These are phyloP conservation scores for Entosphenus tridentatus DNA, from an alignment of 2,113 vertebrate genomes.

Conservation along the genomic window DNA sequence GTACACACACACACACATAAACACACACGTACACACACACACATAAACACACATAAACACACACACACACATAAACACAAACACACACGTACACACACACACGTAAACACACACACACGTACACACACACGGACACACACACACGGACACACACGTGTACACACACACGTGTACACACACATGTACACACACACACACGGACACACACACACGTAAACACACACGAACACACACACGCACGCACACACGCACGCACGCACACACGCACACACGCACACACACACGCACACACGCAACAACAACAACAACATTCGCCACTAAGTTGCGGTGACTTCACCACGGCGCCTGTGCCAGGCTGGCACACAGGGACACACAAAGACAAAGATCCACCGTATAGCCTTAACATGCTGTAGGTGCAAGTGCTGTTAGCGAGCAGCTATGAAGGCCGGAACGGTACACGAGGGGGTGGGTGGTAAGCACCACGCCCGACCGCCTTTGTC, in stretches of 20 bases:
- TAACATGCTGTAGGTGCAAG: too few species aligned
- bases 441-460: too few species aligned
- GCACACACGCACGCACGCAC: too few species aligned
- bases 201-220: too few species aligned
- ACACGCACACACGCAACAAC: neutral
- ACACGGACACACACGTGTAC: neutral
- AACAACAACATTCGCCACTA: neutral
- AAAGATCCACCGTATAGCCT: too few species aligned
- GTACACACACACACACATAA: neutral
- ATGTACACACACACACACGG: neutral
- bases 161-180: neutral
- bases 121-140: neutral
- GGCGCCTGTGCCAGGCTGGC: too few species aligned
- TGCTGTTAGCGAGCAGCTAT: too few species aligned
- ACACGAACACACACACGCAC: neutral
- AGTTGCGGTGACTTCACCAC: neutral
- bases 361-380: too few species aligned
- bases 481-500: too few species aligned
- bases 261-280: neutral
- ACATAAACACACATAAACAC: neutral
- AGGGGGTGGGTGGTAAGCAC: too few species aligned
- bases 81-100: neutral
- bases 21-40: neutral
- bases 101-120: too few species aligned
- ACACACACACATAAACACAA: neutral